Base-by-base conservation (phyloP, 1,140 invertebrate genomes). In the Coptotermes formosanus region DNA sequence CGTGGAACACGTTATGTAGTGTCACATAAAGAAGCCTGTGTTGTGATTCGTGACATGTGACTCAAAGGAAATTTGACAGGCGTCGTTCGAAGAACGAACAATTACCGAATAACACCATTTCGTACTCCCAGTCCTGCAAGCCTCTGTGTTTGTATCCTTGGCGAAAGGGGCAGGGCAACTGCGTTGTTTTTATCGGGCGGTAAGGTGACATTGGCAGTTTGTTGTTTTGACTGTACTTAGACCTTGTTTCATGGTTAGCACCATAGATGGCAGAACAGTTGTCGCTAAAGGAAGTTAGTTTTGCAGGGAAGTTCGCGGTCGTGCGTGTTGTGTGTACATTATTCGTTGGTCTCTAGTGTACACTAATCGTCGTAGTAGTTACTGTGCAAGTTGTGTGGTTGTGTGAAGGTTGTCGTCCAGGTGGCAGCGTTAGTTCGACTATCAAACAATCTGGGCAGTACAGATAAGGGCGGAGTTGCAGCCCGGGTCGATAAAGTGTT, bases 241-340 rank as follows among this genome's bases (percentile, higher is more conserved):
- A 75, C 9, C 64, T 75, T n/a, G 64, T 75, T 75, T 25, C 64
- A 30, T 14, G 8, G 6, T 75, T 75, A 75, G n/a, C n/a, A 30
- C 64, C 64, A 75, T 75, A 75, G 64, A 75, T 75, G 64, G 64
- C 64, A 75, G 64, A 75, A 30, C 25, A 75, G 64, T 75, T 75
- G 14, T n/a, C 7, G 64, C 6, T n/a, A 75, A 75, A 30, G 25
- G 64, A 75, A n/a, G 25, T 55, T 55, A 4, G 19, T 16, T 16
- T 55, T 55, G 14, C 38, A 38, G 38, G 38, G 38, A 59, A 59
- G 55, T 14, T 23, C n/a, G 64, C n/a, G 9, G 64, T 30, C 3
- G n/a, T 75, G 64, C n/a, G n/a, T 16, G 7, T 9, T 21, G 64
- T 75, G n/a, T 8, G 14, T 75, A n/a, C 9, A 30, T 6, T 75